These are phyloP conservation scores for Hydractinia symbiolongicarpus DNA, from an alignment of 30 jellyfish, hydroid and myxozoan species.

Conservation along the genomic window DNA sequence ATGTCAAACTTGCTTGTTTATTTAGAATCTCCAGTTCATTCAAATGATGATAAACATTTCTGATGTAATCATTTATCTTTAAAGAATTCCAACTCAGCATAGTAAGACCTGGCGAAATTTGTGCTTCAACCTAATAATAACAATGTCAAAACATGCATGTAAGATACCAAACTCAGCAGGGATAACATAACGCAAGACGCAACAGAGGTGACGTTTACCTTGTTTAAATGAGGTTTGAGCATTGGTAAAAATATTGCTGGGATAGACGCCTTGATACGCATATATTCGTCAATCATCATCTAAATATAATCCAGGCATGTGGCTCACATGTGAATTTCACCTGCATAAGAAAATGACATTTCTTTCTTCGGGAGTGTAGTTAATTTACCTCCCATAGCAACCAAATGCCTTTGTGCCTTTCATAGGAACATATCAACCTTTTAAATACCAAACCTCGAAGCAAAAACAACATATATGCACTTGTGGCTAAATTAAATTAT, in stretches of 20 bases:
- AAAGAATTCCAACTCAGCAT: slow-evolving; percentile 80
- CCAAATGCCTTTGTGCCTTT: too few relatives aligned
- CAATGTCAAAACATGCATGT: neutral
- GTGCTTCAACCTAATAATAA: slow-evolving; percentile 75
- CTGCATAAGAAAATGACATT: neutral
- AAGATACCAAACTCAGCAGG: neutral
- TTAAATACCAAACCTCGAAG: too few relatives aligned
- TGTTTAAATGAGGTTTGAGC: slow-evolving; percentile 75
- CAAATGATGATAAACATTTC: slow-evolving; percentile 38
- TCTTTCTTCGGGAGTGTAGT: too few relatives aligned
- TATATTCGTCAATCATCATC: slow-evolving; percentile 65
- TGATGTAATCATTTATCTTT: slow-evolving; percentile 46
- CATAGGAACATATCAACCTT: too few relatives aligned
- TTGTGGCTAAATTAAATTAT: too few relatives aligned
- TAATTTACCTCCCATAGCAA: too few relatives aligned
- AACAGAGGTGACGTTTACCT: slow-evolving; percentile 30
- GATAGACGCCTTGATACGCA: slow-evolving; percentile 37
- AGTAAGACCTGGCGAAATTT: slow-evolving; percentile 73
- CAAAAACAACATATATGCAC: too few relatives aligned
- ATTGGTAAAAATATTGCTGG: slow-evolving; percentile 66
- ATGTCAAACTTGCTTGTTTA: slow-evolving; percentile 43
- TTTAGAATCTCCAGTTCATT: slow-evolving; percentile 39
- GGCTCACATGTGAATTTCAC: neutral
- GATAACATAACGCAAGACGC: neutral
- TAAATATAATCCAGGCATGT: slow-evolving; percentile 2